Conservation (phyloP, 2,888 invertebrate genomes). For the Smittia aterrima region DNA sequence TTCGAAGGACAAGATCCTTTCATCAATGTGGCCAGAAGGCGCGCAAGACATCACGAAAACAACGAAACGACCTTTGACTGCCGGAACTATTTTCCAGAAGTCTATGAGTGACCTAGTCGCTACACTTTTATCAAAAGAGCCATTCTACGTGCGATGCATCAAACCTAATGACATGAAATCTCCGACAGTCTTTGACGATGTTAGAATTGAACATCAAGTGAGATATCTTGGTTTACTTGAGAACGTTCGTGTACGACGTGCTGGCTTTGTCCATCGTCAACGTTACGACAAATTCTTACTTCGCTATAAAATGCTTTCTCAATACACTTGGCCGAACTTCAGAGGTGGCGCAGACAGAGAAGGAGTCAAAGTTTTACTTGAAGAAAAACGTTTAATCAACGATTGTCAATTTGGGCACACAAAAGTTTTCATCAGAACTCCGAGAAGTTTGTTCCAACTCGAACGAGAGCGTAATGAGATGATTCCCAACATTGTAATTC, state of each 20-base stretch:
- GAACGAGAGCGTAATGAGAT: constrained; percentile 83
- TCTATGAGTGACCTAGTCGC: constrained; percentile 89
- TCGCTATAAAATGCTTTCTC: constrained; percentile 95
- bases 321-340: constrained; percentile 97
- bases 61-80: constrained; percentile 91
- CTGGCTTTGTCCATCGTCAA: constrained; percentile 96
- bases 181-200: constrained; percentile 79
- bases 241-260: constrained; percentile 92
- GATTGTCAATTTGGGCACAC: constrained; percentile 95
- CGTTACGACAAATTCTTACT: constrained; percentile 89
- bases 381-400: constrained; percentile 70
- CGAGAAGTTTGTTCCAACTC: constrained; percentile 83
- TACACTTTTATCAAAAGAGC: constrained; percentile 87
- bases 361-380: constrained; percentile 79
- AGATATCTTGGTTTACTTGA: constrained; percentile 88
- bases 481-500: constrained; percentile 86
- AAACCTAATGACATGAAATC: constrained; percentile 96
- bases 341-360: constrained; percentile 73
- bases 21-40: constrained; percentile 96
- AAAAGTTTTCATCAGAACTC: constrained; percentile 67
- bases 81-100: constrained; percentile 90
- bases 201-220: constrained; percentile 59
- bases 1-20: constrained; percentile 73
- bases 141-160: constrained; percentile 95
- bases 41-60: constrained; percentile 85